These are phyloP conservation scores for Rotaria macrura DNA, from an alignment of 2,888 invertebrate species.

Conservation along the genomic window DNA sequence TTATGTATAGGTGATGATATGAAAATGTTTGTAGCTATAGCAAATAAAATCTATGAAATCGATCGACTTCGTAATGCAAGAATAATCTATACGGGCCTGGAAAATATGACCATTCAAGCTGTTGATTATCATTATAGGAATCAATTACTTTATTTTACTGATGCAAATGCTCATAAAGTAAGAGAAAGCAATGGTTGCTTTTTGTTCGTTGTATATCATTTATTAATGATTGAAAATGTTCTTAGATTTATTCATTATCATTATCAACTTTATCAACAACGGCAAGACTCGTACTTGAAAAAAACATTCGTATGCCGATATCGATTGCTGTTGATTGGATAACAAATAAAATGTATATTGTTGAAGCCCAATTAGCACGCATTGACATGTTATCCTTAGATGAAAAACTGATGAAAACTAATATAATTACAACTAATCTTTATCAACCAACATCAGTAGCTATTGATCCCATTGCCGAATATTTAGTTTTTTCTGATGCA, in stretches of 20 bases:
- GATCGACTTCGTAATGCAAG: slow-evolving; percentile 37
- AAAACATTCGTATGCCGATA: slow-evolving; percentile 20
- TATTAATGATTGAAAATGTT: neutral
- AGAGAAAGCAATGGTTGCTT: neutral
- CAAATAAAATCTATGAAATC: slow-evolving; percentile 38
- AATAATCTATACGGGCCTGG: slow-evolving; percentile 35
- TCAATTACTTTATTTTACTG: slow-evolving; percentile 76
- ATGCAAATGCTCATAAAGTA: slow-evolving; percentile 55
- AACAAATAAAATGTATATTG: slow-evolving; percentile 85
- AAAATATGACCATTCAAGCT: slow-evolving; percentile 51
- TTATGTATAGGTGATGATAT: slow-evolving; percentile 36
- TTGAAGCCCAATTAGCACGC: slow-evolving; percentile 80
- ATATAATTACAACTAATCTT: slow-evolving; percentile 77
- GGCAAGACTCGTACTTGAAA: neutral
- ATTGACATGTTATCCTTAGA: slow-evolving; percentile 71
- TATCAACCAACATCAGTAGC: slow-evolving; percentile 81
- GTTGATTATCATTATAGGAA: slow-evolving; percentile 69
- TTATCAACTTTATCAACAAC: neutral
- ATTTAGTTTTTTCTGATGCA: slow-evolving; percentile 56
- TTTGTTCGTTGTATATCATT: neutral
- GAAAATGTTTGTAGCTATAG: slow-evolving; percentile 38
- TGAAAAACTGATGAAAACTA: slow-evolving; percentile 69
- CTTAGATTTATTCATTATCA: slow-evolving; percentile 20
- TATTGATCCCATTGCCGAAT: slow-evolving; percentile 76
- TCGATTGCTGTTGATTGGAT: slow-evolving; percentile 84